Conservation (phyloP, 2,113 vertebrate genomes). For the Hippopotamus amphibius region DNA sequence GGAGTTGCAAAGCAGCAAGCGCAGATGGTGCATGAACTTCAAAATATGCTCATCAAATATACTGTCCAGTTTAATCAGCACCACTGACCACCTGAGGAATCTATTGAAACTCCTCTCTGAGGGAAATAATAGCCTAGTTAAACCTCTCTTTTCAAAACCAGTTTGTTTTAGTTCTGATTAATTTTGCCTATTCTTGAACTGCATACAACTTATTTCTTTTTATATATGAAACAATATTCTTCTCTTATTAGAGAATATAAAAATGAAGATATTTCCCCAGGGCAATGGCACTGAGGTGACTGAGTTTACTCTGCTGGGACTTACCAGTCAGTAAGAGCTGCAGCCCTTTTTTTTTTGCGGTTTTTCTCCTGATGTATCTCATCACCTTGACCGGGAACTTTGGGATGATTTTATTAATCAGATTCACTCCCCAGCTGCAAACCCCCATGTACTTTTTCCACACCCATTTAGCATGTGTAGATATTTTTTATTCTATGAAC, state of each 20-base stretch:
- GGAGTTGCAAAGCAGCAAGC: rapidly evolving
- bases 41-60: not conserved
- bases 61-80: no score
- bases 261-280: not conserved
- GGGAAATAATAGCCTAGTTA: not conserved
- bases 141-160: not conserved
- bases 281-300: not conserved
- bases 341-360: slow-evolving; percentile 38
- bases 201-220: not conserved
- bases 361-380: slow-evolving; percentile 77
- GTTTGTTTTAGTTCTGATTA: not conserved
- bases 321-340: not conserved
- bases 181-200: not conserved
- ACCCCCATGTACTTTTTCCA: slow-evolving; percentile 85
- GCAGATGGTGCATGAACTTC: not conserved
- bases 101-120: not conserved
- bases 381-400: slow-evolving; percentile 80
- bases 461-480: slow-evolving; percentile 82
- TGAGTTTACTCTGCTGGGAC: slow-evolving; percentile 52
- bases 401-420: slow-evolving; percentile 77
- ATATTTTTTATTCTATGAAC: slow-evolving; percentile 84
- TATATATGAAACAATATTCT: no score
- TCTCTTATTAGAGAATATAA: not conserved
- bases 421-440: slow-evolving; percentile 74
- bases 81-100: not conserved